Percentiles rank a stretch among this genome's conserved stretches.
These are phyloP conservation scores for Choloepus didactylus DNA, from an alignment of 2,797 vertebrate genomes.

Conservation along the genomic window DNA sequence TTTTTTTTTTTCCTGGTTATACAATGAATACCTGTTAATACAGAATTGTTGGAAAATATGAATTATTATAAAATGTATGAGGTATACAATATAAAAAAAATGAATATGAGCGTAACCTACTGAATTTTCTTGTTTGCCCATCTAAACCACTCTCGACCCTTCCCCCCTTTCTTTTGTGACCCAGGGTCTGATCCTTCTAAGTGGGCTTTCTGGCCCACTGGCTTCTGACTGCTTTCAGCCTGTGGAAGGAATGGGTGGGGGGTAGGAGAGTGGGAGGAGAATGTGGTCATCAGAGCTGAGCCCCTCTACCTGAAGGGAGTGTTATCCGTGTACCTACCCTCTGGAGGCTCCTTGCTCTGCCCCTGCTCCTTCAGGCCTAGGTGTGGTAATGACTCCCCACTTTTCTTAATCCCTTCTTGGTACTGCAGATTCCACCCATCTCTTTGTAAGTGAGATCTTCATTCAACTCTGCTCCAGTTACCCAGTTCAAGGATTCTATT, in stretches of 20 bases:
- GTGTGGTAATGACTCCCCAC: neutral
- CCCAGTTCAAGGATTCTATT: neutral
- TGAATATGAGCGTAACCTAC: neutral
- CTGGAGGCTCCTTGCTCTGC: neutral
- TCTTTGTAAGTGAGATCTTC: neutral
- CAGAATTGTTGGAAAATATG: neutral
- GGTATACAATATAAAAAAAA: neutral
- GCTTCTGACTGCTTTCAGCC: neutral
- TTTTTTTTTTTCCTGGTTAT: neutral
- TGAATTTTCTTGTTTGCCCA: neutral
- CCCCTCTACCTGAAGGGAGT: neutral
- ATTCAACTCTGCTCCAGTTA: neutral
- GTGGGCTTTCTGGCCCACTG: neutral
- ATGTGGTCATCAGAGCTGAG: neutral
- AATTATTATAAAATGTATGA: neutral
- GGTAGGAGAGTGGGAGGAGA: neutral
- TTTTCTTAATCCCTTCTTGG: neutral
- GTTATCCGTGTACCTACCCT: accelerated
- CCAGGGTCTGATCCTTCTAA: neutral
- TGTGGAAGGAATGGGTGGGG: neutral
- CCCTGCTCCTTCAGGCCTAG: neutral
- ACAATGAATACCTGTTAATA: neutral
- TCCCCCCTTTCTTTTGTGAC: neutral
- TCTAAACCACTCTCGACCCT: neutral
- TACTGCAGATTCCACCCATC: neutral